Evolutionary conservation across 23 tunicate genomes (phyloP), one percentile per base, ranked within the genome.

Genomic region (Halocynthia aurantium): DNA sequence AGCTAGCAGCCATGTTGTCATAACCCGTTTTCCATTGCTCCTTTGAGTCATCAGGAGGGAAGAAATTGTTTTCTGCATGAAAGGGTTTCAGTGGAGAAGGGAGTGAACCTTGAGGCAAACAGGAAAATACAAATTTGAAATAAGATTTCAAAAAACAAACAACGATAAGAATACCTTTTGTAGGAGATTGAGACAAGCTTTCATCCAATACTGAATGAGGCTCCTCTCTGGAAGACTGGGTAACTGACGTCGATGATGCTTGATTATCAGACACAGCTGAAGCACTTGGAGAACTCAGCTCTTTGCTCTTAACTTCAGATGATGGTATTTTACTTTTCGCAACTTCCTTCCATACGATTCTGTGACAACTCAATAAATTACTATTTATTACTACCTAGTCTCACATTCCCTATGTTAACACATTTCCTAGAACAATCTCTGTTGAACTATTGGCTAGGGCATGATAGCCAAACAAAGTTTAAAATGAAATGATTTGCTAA

Each of bases 61-160:
- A 44, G 70, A 54, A 54, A 53, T 0, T 53, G 8, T 74, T 64
- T 13, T 73, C 63, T 76, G 63, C 50, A 52, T 67, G 75, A 11
- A 62, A 50, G 18, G 96, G 96, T 55, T 83, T 89, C 7, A 89
- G 58, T 7, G 96, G 96, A 10, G 96, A 89, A 15, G 96, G 96
- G 51, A 89, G 81, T 57, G 63, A 71, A n/a, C 65, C 86, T 82
- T 55, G 31, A 65, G 31, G 31, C 13, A 65, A 10, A 15, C 22
- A 2, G 15, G 2, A n/a, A 2, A 58, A 1, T 58, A 58, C 15
- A 15, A n/a, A 31, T 31, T 31, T 31, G 44, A 31, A 31, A 31
- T 31, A 4, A 31, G 44, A 31, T 31, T 31, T 31, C 44, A 31
- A 31, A 31, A n/a, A n/a, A n/a, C n/a, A n/a, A 15, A 58, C 15